Base-by-base conservation (phyloP, 2,113 vertebrate species). In the Crypturellus undulatus region DNA sequence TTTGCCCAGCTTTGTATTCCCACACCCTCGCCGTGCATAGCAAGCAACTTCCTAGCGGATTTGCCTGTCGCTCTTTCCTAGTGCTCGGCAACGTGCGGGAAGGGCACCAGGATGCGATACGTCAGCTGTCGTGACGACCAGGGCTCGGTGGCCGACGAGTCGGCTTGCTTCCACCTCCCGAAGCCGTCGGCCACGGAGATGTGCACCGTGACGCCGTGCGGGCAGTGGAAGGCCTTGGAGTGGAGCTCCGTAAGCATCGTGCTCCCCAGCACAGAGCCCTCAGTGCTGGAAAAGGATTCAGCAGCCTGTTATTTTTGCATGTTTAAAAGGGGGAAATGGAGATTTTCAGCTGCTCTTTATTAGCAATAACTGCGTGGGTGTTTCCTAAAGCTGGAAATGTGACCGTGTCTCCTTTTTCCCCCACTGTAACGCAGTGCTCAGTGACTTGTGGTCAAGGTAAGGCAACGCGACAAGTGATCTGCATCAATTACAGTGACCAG, bases 41-140 rank as follows among this genome's bases (percentile, higher is more conserved):
- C 9, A 20, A 59, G 47, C 38, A 43, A 4, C 63, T 71, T 86
- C 70, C 69, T 60, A 83, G 82, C 9, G 32, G 16, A 72, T n/a
- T 32, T 79, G 26, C 5, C 90, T 88, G 82, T 93, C 38, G 32
- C 62, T 97, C 40, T 95, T 91, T 71, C 90, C 96, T 97, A 99
- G 99, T 99, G 99, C 92, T 99, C 99, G 0, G 98, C 99, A 78
- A 99, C 99, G 0, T 99, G 99, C 5, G 99, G 99, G 54, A 99
- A 99, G 96, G 99, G 99, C 40, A 98, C 98, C 4, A 98, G 98
- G 60, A 99, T 99, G 99, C 98, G 99, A 84, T 99, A 99, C 0
- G 99, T 99, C 96, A 99, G 99, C 96, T 99, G 99, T 92, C 98
- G 99, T 8, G 99, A 99, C 54, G 98, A 98, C 79, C 99, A 99